Conservation (phyloP, 2,113 vertebrate species). For the Tenebrosternarchus preto region DNA sequence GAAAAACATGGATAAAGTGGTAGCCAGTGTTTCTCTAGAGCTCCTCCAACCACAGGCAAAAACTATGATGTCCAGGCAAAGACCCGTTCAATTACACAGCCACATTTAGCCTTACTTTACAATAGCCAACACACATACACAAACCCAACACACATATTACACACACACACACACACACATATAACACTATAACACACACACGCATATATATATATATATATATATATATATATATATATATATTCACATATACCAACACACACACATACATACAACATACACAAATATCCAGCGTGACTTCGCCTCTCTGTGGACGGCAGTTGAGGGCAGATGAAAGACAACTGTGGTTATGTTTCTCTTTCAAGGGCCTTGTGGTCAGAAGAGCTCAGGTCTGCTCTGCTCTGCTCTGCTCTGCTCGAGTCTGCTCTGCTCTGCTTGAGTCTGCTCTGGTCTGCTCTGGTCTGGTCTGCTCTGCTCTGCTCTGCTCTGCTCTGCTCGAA, state of each 20-base stretch:
- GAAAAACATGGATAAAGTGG: conserved; percentile 25
- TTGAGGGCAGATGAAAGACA: conserved; percentile 47
- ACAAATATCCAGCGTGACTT: conserved; percentile 32
- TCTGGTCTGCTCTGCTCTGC: too few relatives aligned
- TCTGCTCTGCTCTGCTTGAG: too few relatives aligned
- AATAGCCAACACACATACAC: conserved; percentile 35
- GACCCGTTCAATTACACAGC: conserved; percentile 44
- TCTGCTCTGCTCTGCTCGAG: too few relatives aligned
- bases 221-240: conserved; percentile 12
- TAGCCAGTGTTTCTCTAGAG: conserved; percentile 23
- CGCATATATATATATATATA: conserved; percentile 3
- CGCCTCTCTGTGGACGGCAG: conserved; percentile 25
- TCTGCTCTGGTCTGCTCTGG: too few relatives aligned
- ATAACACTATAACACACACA: too few relatives aligned
- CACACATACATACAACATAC: not conserved
- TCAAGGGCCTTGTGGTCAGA: conserved; percentile 66
- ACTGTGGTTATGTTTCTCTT: conserved; percentile 62
- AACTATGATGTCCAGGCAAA: conserved; percentile 32
- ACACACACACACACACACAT: conserved; percentile 27
- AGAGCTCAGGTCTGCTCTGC: too few relatives aligned
- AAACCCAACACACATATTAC: conserved; percentile 32
- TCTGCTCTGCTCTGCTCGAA: too few relatives aligned
- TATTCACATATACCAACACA: conserved; percentile 9
- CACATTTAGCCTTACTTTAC: conserved; percentile 37
- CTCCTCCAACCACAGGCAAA: conserved; percentile 30